Conservation (phyloP, 2,888 invertebrate species). For the Didymodactylos carnosus region DNA sequence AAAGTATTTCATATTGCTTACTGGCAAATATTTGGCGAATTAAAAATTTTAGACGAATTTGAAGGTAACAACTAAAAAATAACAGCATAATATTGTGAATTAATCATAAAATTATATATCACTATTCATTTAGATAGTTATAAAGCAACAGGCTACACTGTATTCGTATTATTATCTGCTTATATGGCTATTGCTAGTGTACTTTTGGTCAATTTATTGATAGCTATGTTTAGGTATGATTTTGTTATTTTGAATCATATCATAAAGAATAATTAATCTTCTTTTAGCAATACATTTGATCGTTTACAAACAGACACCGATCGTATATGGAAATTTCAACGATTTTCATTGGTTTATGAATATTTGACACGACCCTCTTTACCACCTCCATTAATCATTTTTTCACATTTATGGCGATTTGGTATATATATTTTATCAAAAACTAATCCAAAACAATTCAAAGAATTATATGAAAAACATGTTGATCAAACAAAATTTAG, state of each 20-base stretch:
- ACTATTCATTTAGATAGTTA: background rate
- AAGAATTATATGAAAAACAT: background rate
- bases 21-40: background rate
- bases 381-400: slow-evolving; percentile 29
- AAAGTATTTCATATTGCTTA: background rate
- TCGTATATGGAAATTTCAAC: slow-evolving; percentile 29
- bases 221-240: background rate
- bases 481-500: background rate
- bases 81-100: background rate
- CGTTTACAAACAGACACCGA: slow-evolving; percentile 24
- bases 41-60: background rate
- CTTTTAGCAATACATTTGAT: slow-evolving; percentile 8
- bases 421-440: background rate
- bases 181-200: slow-evolving; percentile 20
- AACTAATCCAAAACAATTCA: background rate
- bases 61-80: background rate
- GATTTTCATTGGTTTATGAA: slow-evolving; percentile 28
- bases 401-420: slow-evolving; percentile 16
- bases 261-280: background rate
- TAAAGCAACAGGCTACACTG: slow-evolving; percentile 18
- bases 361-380: slow-evolving; percentile 27
- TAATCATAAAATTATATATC: background rate
- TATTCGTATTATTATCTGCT: slow-evolving; percentile 25
- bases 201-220: background rate
- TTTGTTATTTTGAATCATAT: background rate